phyloP scores from a whole-genome alignment of 2,797 vertebrate genomes.

The Bryconaethiops microstoma region DNA sequence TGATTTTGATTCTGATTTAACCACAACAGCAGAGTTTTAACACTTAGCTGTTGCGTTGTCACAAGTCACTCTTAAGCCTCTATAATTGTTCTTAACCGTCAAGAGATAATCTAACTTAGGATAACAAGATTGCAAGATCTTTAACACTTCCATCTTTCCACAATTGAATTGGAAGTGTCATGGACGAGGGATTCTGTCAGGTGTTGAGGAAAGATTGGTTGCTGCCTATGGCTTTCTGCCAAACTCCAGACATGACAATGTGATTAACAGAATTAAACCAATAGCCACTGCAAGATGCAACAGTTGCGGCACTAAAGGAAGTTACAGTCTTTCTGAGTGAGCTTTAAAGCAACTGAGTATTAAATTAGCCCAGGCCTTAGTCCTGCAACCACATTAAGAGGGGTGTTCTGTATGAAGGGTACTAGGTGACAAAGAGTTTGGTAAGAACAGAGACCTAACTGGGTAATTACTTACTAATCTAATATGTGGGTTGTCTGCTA shows the following conservation, averaged over 20 bases:
- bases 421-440: neutral
- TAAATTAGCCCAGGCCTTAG: neutral
- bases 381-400: neutral
- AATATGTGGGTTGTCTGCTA: neutral
- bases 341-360: too few species aligned
- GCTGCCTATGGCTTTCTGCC: neutral
- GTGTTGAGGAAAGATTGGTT: neutral
- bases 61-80: neutral
- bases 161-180: neutral
- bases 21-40: neutral
- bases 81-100: conserved; percentile 20
- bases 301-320: neutral
- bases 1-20: neutral
- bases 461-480: neutral
- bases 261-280: neutral
- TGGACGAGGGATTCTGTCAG: neutral
- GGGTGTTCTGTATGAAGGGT: too few species aligned
- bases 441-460: neutral
- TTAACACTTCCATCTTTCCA: neutral
- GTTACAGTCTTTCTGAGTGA: neutral
- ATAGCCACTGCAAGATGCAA: neutral
- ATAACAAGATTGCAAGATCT: conserved; percentile 17
- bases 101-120: neutral
- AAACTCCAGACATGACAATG: neutral
- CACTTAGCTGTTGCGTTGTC: neutral